Evolutionary conservation across 2,888 invertebrate species (phyloP).

Genomic region (Macroteleia sp.): DNA sequence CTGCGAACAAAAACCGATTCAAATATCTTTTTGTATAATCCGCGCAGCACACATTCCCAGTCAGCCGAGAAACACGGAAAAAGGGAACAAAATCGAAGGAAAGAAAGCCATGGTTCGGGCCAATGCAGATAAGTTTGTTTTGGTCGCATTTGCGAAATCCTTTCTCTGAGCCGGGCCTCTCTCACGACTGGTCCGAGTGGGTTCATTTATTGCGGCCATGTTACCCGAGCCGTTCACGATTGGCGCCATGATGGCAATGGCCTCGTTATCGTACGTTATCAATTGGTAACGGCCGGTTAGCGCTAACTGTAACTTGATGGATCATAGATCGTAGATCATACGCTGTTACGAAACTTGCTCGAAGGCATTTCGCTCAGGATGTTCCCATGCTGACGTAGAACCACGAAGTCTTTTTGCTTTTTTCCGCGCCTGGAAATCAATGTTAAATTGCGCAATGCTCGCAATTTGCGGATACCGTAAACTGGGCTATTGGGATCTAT

Average conservation of each 20-base stretch:
- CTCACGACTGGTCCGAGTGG: constrained; percentile 27
- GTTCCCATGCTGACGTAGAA: constrained; percentile 75
- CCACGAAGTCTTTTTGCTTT: constrained; percentile 66
- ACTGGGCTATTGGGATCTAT: constrained; percentile 66
- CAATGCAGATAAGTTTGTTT: constrained; percentile 31
- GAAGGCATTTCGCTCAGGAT: constrained; percentile 75
- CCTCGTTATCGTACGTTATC: constrained; percentile 77
- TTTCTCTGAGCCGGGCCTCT: constrained; percentile 25
- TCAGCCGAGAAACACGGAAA: constrained; percentile 13
- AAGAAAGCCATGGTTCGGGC: constrained; percentile 22
- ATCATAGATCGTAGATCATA: constrained; percentile 78
- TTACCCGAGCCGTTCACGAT: constrained; percentile 29
- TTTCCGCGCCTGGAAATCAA: constrained; percentile 69
- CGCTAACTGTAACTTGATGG: constrained; percentile 70
- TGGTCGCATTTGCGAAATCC: constrained; percentile 43
- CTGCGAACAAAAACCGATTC: constrained; percentile 42
- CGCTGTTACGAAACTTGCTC: constrained; percentile 72
- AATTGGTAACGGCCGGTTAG: constrained; percentile 73
- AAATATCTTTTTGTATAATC: constrained; percentile 53
- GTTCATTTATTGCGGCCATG: constrained; percentile 18
- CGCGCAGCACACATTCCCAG: constrained; percentile 31
- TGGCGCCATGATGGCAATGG: constrained; percentile 67
- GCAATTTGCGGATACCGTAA: constrained; percentile 70
- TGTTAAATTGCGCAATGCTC: constrained; percentile 70
- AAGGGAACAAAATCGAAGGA: constrained; percentile 35